These are phyloP conservation scores for Huso huso DNA, from an alignment of 2,797 vertebrate species.

Conservation along the genomic window DNA sequence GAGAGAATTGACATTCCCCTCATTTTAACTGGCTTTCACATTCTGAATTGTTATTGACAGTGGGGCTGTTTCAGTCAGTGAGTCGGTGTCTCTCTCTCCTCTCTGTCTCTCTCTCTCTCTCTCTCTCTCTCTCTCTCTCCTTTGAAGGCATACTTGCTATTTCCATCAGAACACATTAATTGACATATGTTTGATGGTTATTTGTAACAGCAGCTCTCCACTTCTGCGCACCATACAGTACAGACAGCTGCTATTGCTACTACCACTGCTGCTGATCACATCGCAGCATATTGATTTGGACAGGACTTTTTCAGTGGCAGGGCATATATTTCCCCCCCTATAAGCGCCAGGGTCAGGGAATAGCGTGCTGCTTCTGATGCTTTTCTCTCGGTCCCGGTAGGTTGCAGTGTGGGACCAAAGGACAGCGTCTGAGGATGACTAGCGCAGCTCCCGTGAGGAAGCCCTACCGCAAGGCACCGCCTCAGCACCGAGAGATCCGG, in stretches of 20 bases:
- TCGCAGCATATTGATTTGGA: conserved; percentile 36
- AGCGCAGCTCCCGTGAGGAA: conserved; percentile 76
- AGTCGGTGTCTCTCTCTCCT: background rate
- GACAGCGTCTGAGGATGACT: conserved; percentile 60
- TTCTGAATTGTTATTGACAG: conserved; percentile 19
- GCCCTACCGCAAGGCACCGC: conserved; percentile 93
- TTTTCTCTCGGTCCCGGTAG: conserved; percentile 37
- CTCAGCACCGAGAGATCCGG: conserved; percentile 84
- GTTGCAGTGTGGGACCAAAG: conserved; percentile 14
- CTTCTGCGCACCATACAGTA: conserved; percentile 15
- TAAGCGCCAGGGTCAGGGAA: conserved; percentile 12
- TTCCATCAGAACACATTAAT: conserved; percentile 17
- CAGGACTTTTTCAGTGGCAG: conserved; percentile 24
- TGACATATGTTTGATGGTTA: conserved; percentile 24
- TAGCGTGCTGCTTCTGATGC: conserved; percentile 15
- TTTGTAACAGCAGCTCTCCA: conserved; percentile 22
- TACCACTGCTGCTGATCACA: conserved; percentile 27
- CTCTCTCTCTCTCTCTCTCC: background rate
- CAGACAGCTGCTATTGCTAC: conserved; percentile 4
- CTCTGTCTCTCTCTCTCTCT: too few relatives aligned
- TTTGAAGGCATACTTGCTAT: conserved; percentile 18
- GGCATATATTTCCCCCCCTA: conserved; percentile 10
- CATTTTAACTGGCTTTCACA: conserved; percentile 15
- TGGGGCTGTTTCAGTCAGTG: conserved; percentile 18
- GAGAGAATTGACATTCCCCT: background rate